Conservation (phyloP, 1,140 invertebrate species). For the Bemisia tabaci region DNA sequence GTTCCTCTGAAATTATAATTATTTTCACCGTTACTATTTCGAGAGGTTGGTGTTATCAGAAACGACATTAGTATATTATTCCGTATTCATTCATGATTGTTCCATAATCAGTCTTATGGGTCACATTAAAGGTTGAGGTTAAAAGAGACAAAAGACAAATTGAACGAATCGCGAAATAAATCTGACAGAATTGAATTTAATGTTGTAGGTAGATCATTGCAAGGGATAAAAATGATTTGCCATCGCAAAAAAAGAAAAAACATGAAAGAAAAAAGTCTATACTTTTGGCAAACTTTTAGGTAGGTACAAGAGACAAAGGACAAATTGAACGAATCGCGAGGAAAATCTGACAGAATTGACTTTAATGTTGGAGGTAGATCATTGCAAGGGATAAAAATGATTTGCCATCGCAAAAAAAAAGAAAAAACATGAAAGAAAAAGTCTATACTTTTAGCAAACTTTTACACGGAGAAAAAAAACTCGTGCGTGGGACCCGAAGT, state of each 20-base stretch:
- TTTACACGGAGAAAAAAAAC: background rate
- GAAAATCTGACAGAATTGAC: background rate
- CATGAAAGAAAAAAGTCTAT: background rate
- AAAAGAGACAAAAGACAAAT: background rate
- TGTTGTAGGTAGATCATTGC: background rate
- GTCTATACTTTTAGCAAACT: background rate
- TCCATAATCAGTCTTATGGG: too few species aligned
- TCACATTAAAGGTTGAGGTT: background rate
- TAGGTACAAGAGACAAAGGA: background rate
- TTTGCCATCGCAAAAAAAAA: background rate
- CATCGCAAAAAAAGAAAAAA: background rate
- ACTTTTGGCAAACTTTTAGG: background rate
- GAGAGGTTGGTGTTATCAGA: background rate
- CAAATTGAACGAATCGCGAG: background rate
- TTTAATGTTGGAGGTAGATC: background rate
- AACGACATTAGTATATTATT: too few species aligned
- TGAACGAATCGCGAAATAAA: background rate
- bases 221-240: background rate
- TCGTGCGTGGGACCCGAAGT: too few species aligned
- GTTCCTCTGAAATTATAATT: background rate
- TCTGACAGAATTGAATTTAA: background rate
- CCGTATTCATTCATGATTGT: too few species aligned
- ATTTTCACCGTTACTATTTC: background rate
- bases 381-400: background rate
- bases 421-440: background rate